Evolutionary conservation across 1,140 invertebrate genomes (phyloP), one percentile per base, ranked within the genome.

Genomic region (Piezodorus guildinii): DNA sequence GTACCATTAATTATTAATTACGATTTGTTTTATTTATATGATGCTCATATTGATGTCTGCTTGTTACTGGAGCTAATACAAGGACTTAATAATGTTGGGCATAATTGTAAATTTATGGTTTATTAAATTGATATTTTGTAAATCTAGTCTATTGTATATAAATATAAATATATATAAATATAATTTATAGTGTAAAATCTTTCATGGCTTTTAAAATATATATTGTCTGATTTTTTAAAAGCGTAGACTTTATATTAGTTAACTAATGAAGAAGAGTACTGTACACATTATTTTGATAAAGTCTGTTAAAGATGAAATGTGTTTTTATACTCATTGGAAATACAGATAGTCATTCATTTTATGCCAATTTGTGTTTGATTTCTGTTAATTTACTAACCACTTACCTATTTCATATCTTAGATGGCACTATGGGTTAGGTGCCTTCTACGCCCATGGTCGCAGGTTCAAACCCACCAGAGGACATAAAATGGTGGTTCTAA

Each of bases 91-190:
- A 23, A 56, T 23, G 14, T 56, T 56, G 52, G 21, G 52, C 52
- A 56, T 56, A 49, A 49, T 25, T 56, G 52, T 56, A 56, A 23
- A 56, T 19, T 56, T 56, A 23, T 21, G 52, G 15, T 39, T 39
- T 39, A 39, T 56, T 56, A 21, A 49, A 56, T 56, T 56, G 52
- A 56, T 56, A 56, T 56, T 56, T 56, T 56, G 52, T 56, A 56
- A 56, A 56, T 56, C 52, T 56, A 56, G 52, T 56, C 52, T 56
- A 25, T 56, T 56, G 52, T 56, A 56, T 56, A 56, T 56, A 25
- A 56, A 23, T 56, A 23, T 23, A 25, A 23, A 56, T 23, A 56
- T 56, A 56, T 56, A 56, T 56, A 56, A 23, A 56, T 23, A 56
- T 21, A 56, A 56, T 56, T 21, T 23, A 21, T 25, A 56, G 23